Evolutionary conservation across 2,888 invertebrate genomes (phyloP), one percentile per base, ranked within the genome.

Genomic region (Leuctra nigra): DNA sequence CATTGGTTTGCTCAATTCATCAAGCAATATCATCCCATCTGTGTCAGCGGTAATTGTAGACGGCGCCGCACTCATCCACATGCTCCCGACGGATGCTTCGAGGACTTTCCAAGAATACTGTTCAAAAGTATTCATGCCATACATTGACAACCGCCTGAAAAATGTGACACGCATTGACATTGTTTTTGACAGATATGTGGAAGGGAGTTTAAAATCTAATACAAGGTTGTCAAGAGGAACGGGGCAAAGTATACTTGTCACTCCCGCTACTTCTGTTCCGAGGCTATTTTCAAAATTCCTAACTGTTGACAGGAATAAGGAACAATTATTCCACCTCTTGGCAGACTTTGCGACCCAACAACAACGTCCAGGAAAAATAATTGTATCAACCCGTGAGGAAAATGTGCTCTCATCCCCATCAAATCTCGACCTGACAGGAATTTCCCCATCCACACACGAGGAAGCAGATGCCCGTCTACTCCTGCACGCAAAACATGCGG

Each of bases 391-490:
- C 23, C 13, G 36, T 38, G 41, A 22, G 39, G 20, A 39, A 9
- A 20, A 41, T 29, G 50, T 50, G n/a, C 33, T 50, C 22, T 24
- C 54, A 29, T 29, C 7, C 7, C 29, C 29, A 29, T 7, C 11
- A 22, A 41, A 53, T 36, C 2, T 41, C 11, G 22, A 54, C 22
- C 4, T 38, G 39, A 29, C 36, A 7, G 24, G 22, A 9, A 54
- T 54, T 46, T 54, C 24, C 3, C 54, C 54, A 16, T 38, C 38
- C 11, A 36, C 20, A 11, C 44, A 54, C 14, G 41, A 54, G 39
- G 41, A 54, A 22, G 44, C 54, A 41, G 54, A 41, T 54, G 41
- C 22, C 38, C 24, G 41, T 25, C 54, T 48, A n/a, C 22, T 54
- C 11, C 54, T 54, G 22, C 54, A 54, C 20, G 24, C 39, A 3